Evolutionary conservation across 1,140 invertebrate genomes (phyloP), one percentile per base, ranked within the genome.

Genomic region (Wiebesia pumilae): DNA sequence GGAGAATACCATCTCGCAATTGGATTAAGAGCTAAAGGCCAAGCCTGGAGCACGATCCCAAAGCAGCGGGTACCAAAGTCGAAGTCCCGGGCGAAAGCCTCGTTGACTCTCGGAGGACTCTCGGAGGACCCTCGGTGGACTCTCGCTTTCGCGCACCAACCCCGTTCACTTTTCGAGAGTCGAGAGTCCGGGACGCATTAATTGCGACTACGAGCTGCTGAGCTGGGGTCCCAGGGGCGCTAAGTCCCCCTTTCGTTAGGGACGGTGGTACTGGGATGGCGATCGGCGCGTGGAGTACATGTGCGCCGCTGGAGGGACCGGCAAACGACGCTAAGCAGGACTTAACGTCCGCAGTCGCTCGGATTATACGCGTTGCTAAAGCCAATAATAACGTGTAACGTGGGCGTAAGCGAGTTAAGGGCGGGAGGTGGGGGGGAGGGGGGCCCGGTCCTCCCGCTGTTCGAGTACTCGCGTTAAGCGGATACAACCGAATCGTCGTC

Each of bases 401-500:
- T 71, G 67, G 67, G 67, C 67, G 67, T 71, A 33, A 33, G 19
- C 67, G 33, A 38, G 27, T 62, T 27, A 27, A 62, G n/a, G n/a
- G 3, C 58, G 58, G 27, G 27, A 27, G 58, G 58, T 27, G 19
- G 51, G 14, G 51, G 10, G n/a, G n/a, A n/a, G n/a, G n/a, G n/a
- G 43, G 14, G 14, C 43, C 14, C 43, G 43, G 43, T 47, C 14
- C 43, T 47, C 43, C 43, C 14, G 6, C 24, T 24, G 24, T 62
- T 24, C 58, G 21, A 54, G 19, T 40, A 40, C 51, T 0, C 51
- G 35, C 33, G 54, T 21, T 81, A 81, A 81, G 79, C 27, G 79
- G 79, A 81, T 81, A 35, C 40, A 81, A 10, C 35, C 4, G 58
- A 81, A 79, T 79, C 35, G 35, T 33, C n/a, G 16, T 21, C n/a